Percentiles rank a stretch among this genome's conserved stretches.
phyloP scores from a whole-genome alignment of 2,797 vertebrate genomes.

The Gallinago solitaria region DNA sequence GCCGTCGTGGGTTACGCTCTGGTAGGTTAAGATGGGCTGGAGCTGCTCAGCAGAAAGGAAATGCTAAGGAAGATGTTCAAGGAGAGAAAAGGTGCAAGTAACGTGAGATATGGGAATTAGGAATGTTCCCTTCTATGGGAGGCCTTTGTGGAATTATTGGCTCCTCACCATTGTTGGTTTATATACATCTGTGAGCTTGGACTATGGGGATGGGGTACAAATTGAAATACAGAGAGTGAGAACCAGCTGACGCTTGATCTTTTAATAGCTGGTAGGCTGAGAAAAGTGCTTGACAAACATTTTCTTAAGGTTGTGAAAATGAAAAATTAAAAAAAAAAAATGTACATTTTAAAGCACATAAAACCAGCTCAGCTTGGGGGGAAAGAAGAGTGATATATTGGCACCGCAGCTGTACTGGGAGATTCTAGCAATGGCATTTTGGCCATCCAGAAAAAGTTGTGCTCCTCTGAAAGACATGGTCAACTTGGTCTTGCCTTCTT shows the following conservation, averaged over 20 bases:
- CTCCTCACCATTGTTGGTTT: not conserved
- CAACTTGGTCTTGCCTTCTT: not conserved
- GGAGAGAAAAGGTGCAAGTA: not conserved
- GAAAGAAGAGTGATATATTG: not conserved
- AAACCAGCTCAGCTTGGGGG: not conserved
- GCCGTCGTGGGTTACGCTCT: accelerated
- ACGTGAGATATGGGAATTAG: not conserved
- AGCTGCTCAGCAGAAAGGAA: not conserved
- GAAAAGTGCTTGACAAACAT: not conserved
- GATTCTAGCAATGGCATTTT: not conserved
- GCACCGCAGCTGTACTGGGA: not conserved
- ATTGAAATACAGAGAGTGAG: not conserved
- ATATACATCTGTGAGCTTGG: not conserved
- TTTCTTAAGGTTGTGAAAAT: not conserved
- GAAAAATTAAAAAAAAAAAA: not conserved
- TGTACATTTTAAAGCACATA: not conserved
- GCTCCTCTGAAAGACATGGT: not conserved
- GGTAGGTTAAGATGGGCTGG: accelerated
- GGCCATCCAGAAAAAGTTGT: not conserved
- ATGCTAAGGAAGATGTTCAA: not conserved
- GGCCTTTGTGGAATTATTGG: not conserved
- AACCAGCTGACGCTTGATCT: not conserved
- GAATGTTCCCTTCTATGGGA: not conserved
- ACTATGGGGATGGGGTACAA: not conserved
- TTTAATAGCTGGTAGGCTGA: not conserved